phyloP scores from a whole-genome alignment of 1,140 invertebrate species.

The Ooceraea biroi region DNA sequence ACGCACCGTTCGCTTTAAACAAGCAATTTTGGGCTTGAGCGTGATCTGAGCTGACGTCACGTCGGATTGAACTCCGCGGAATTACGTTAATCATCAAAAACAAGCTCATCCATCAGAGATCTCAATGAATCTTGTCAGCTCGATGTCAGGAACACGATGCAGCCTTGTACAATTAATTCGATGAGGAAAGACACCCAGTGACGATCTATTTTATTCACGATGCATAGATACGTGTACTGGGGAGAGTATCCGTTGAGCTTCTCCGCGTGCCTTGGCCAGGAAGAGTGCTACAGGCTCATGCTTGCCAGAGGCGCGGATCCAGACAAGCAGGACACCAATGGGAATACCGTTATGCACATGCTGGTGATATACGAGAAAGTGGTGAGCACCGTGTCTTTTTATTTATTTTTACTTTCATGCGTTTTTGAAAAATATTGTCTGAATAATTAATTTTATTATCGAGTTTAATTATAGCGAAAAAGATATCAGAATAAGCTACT shows the following conservation, averaged over 20 bases:
- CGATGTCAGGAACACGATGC: constrained; percentile 11
- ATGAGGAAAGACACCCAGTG: neutral
- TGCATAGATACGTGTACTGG: constrained; percentile 96
- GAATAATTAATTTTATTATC: neutral
- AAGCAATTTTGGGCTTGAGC: neutral
- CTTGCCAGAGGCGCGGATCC: constrained; percentile 97
- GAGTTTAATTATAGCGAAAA: neutral
- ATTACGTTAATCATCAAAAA: constrained; percentile 5
- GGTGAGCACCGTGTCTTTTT: constrained; percentile 85
- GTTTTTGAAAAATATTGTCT: neutral
- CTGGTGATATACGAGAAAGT: constrained; percentile 98
- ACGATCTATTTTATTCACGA: constrained; percentile 5
- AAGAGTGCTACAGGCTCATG: constrained; percentile 98
- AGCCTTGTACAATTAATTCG: neutral
- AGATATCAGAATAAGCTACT: neutral
- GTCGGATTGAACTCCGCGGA: constrained; percentile 3
- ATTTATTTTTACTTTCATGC: constrained; percentile 7
- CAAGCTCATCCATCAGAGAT: constrained; percentile 34
- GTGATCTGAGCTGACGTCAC: neutral
- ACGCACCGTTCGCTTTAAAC: neutral
- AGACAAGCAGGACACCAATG: constrained; percentile 98
- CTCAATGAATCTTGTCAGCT: constrained; percentile 25
- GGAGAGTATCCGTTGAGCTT: constrained; percentile 98
- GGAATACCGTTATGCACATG: constrained; percentile 98
- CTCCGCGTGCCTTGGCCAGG: constrained; percentile 98